Conservation (phyloP, 2,113 vertebrate species). For the Charina bottae region DNA sequence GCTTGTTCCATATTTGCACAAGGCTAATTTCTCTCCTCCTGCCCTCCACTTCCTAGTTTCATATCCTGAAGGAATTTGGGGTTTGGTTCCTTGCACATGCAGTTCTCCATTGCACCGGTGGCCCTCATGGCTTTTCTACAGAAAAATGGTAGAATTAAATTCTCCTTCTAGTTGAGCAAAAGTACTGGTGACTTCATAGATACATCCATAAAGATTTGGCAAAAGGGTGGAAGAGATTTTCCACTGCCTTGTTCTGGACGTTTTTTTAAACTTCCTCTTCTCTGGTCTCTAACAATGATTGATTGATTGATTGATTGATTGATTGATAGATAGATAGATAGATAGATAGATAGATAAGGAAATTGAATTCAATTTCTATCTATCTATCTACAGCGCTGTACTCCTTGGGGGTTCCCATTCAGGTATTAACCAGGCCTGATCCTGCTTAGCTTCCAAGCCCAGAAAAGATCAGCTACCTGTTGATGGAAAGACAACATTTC, state of each 20-base stretch:
- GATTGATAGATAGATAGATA: background rate
- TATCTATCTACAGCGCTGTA: background rate
- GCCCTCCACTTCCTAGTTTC: background rate
- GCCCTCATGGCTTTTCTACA: background rate
- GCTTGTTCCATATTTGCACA: background rate
- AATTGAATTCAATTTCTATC: background rate
- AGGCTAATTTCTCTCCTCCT: background rate
- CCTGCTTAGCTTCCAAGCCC: background rate
- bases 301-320: background rate
- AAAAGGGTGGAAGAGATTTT: background rate
- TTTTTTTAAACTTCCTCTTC: background rate
- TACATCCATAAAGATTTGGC: background rate
- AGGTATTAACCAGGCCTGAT: background rate
- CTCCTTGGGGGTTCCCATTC: background rate
- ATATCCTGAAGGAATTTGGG: background rate
- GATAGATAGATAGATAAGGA: no score
- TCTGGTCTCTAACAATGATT: background rate
- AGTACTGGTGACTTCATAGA: background rate
- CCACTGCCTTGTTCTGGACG: background rate
- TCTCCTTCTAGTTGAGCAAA: background rate
- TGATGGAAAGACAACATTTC: background rate
- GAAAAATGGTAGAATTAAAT: background rate
- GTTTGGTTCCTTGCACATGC: background rate
- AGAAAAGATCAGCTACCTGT: background rate
- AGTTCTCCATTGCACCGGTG: background rate